Percentiles rank a stretch among this genome's conserved stretches.
Evolutionary conservation across 64 coral and sea anemone genomes (phyloP).

Genomic region (Catalaphyllia jardinei): DNA sequence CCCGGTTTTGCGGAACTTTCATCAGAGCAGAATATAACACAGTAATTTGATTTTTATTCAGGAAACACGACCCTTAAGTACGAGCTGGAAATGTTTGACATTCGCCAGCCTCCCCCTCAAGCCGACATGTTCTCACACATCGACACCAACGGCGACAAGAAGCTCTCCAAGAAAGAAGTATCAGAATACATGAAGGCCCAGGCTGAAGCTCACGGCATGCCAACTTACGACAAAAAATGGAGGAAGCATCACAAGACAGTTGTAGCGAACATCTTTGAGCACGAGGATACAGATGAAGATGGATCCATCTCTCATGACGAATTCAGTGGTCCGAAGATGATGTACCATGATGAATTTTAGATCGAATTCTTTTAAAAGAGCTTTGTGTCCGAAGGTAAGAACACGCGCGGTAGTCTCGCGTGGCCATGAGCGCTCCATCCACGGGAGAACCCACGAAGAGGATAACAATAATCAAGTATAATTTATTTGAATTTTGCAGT

Average conservation of each 20-base stretch:
- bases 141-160: slow-evolving; percentile 89
- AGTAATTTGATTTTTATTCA: slow-evolving; percentile 2
- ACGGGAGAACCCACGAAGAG: background rate
- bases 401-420: background rate
- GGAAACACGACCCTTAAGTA: slow-evolving; percentile 88
- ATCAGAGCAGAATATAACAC: background rate
- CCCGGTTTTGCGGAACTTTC: background rate
- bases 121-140: slow-evolving; percentile 94
- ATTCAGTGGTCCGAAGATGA: slow-evolving; percentile 94
- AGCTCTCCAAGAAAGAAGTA: slow-evolving; percentile 77
- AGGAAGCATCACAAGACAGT: slow-evolving; percentile 84
- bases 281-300: slow-evolving; percentile 91
- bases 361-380: background rate
- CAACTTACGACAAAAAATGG: slow-evolving; percentile 92
- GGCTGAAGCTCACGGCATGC: slow-evolving; percentile 73
- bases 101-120: slow-evolving; percentile 87
- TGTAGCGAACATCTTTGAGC: slow-evolving; percentile 91
- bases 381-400: background rate
- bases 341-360: slow-evolving; percentile 87
- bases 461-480: no score
- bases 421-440: background rate
- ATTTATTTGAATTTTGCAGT: no score
- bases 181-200: slow-evolving; percentile 88
- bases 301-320: slow-evolving; percentile 95
- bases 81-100: slow-evolving; percentile 87